Evolutionary conservation across 2,797 vertebrate genomes (phyloP), one percentile per base, ranked within the genome.

Genomic region (Phylloscopus collybita): DNA sequence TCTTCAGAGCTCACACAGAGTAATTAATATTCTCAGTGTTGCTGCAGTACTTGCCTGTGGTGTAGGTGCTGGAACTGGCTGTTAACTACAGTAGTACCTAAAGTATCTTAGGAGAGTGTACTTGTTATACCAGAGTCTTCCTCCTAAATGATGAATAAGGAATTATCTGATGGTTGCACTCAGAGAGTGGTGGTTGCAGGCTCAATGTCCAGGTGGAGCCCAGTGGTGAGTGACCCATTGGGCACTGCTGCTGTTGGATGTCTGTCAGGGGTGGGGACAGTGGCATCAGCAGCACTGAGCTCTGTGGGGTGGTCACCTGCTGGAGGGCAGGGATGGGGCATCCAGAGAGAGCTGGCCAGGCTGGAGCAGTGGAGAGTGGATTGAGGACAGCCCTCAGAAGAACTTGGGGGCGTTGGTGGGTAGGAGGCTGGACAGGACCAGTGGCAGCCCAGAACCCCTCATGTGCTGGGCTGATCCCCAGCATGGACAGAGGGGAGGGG

Each of bases 211-310:
- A 70, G 20, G 36, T n/a, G 57, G 57, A 89, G 42, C 32, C 32
- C 44, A n/a, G 44, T n/a, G 64, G 26, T 32, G 23, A 21, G 23
- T 56, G 64, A 34, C 56, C 34, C 2, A 0, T 44, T 38, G 29
- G 29, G 49, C 16, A 17, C n/a, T 0, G 2, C 8, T 4, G 8
- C 64, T 70, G 32, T 38, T 50, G n/a, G 42, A 8, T 38, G 4
- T 83, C 50, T 83, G 51, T 34, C 10, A 16, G 29, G 40, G 51
- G 22, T 51, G 26, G 17, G n/a, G 10, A 13, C 38, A 71, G 44
- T 45, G 79, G 57, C 11, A 19, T 45, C 0, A 0, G 34, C 34
- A 49, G 18, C 49, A 44, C 13, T 0, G 1, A 38, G 44, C 36
- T 69, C 7, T 51, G 29, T 36, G 65, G 29, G n/a, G n/a, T 10